phyloP scores from a whole-genome alignment of 2,797 vertebrate genomes.

The Argyrosomus regius region DNA sequence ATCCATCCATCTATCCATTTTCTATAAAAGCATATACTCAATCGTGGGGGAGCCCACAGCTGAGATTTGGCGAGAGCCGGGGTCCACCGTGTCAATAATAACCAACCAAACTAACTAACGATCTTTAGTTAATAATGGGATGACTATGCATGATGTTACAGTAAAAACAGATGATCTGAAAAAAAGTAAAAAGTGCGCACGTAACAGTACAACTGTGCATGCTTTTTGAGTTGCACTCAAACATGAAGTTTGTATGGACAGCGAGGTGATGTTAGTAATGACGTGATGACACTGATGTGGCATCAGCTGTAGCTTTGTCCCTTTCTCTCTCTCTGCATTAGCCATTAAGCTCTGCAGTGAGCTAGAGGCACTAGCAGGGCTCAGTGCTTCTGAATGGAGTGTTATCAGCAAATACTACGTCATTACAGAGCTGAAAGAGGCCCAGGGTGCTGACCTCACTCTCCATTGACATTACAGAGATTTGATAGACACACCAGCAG shows the following conservation, averaged over 20 bases:
- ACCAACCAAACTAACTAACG: neutral
- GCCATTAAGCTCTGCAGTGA: slow-evolving; percentile 28
- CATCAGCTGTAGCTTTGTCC: slow-evolving; percentile 48
- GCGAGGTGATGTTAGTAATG: slow-evolving; percentile 29
- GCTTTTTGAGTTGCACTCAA: neutral
- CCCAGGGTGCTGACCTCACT: slow-evolving; percentile 16
- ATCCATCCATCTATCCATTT: no score
- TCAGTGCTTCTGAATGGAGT: slow-evolving; percentile 54
- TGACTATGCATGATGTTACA: neutral
- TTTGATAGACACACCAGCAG: slow-evolving; percentile 8
- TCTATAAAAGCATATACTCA: no score
- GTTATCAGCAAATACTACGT: slow-evolving; percentile 24
- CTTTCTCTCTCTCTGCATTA: slow-evolving; percentile 25
- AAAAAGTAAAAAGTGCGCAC: neutral
- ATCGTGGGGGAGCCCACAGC: no score
- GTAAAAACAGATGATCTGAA: neutral
- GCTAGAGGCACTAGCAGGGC: slow-evolving; percentile 34
- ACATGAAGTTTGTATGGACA: neutral
- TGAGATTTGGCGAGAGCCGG: no score
- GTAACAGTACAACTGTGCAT: neutral
- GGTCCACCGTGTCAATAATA: neutral
- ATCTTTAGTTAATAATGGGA: neutral
- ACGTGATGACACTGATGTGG: slow-evolving; percentile 18
- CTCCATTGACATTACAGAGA: slow-evolving; percentile 31
- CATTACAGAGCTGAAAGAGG: slow-evolving; percentile 16